Base-by-base conservation (phyloP, 2,797 vertebrate species). In the Buceros bicornis region DNA sequence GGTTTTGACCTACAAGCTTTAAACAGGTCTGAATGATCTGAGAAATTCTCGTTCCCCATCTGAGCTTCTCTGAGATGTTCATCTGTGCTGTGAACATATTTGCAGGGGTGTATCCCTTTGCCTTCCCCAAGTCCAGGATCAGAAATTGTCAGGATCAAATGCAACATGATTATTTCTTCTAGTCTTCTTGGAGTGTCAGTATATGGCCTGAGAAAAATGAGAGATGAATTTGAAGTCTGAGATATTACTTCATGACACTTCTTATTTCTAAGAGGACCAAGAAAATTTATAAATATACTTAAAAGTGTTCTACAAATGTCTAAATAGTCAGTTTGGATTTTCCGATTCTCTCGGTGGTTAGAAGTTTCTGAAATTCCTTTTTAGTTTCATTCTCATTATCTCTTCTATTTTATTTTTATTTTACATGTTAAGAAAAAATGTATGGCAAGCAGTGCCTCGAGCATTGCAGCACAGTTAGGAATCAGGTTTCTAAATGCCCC, bases 401-500 rank as follows among this genome's bases (percentile, higher is more conserved):
- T 97, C 47, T 70, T 90, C 48, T 85, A 28, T 82, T 86, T 93
- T 90, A 84, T 93, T 96, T 93, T 95, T 91, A 86, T 94, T 95
- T 95, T 93, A 84, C 29, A 67, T 47, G n/a, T 92, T 89, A 95
- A 93, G 84, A 86, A 91, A 82, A 91, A 80, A 53, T 37, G 31
- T 73, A 35, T 67, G 56, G 66, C 60, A 95, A 96, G 87, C 77
- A 93, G 64, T 84, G 94, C 93, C 93, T 87, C 20, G 2, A 95
- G 95, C 86, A 80, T 40, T 80, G 67, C 31, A 89, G 60, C 42
- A 61, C 18, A 1, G 76, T 83, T 96, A 93, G 95, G 91, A 95
- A 82, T 76, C 90, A 95, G 93, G 90, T 95, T 97, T 92, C 94
- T 98, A 97, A 97, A 96, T 96, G 97, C 91, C 96, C 96, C 95